A percentile compares a stretch with the other conserved stretches of the same genome.
Evolutionary conservation across 2,797 vertebrate species (phyloP).

Genomic region (Gadopsis marmoratus): DNA sequence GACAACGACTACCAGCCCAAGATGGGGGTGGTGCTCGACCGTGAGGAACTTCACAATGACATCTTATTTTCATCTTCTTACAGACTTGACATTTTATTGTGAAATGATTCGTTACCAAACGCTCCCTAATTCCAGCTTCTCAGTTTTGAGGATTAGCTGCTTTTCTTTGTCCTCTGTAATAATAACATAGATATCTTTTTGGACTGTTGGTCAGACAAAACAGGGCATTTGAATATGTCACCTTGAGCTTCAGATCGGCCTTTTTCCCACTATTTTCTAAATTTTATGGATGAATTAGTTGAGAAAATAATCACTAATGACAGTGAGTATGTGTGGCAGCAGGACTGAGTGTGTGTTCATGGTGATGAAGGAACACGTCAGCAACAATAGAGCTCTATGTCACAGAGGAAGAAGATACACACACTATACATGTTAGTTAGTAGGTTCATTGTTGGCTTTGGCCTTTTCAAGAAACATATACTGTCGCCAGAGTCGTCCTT

Average conservation of each 20-base stretch:
- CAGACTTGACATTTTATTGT: neutral
- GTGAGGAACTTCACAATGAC: conserved; percentile 81
- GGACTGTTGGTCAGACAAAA: neutral
- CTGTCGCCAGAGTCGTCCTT: neutral
- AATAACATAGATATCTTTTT: neutral
- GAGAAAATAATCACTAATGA: neutral
- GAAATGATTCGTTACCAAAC: no score
- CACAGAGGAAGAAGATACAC: neutral
- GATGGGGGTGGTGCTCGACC: conserved; percentile 91
- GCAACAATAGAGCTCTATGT: neutral
- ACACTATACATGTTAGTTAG: neutral
- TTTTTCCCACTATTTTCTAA: neutral
- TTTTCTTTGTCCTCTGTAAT: no score
- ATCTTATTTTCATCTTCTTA: neutral
- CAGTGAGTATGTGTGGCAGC: neutral
- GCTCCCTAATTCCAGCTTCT: neutral
- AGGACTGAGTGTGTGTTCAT: neutral
- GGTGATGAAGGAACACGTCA: neutral
- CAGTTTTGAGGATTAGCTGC: no score
- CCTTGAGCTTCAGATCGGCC: neutral
- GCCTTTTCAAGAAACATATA: no score
- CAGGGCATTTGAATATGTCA: neutral
- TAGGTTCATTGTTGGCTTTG: no score
- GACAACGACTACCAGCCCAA: conserved; percentile 93
- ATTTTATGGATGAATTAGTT: neutral